Conservation (phyloP, 2,888 invertebrate species). For the Caenorhabditis virilis region DNA sequence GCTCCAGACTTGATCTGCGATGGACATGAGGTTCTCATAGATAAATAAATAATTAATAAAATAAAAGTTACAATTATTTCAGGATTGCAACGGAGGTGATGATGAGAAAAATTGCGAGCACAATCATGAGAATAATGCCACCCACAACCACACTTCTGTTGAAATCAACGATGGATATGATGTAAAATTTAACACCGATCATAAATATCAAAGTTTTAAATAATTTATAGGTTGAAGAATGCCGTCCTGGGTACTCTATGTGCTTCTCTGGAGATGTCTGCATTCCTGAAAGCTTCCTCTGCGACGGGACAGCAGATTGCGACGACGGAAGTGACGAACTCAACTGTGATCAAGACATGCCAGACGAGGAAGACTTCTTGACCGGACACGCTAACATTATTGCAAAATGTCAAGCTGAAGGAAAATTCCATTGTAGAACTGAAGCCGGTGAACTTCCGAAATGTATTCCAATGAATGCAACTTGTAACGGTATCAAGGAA, state of each 20-base stretch:
- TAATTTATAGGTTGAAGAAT: constrained; percentile 3
- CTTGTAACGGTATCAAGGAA: constrained; percentile 68
- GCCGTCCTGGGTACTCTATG: constrained; percentile 1
- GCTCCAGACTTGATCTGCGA: constrained; percentile 23
- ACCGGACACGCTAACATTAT: constrained; percentile 2
- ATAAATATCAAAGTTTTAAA: neutral
- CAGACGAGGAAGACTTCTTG: neutral
- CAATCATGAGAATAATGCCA: neutral
- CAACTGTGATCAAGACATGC: constrained; percentile 2
- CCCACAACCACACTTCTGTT: neutral
- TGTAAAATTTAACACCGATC: neutral
- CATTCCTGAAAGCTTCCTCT: constrained; percentile 37
- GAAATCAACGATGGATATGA: neutral
- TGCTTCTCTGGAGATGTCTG: constrained; percentile 29
- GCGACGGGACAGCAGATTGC: constrained; percentile 43
- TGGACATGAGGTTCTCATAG: constrained; percentile 4
- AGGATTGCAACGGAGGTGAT: constrained; percentile 27
- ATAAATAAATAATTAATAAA: too few species aligned
- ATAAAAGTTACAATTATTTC: neutral
- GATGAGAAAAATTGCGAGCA: constrained; percentile 30
- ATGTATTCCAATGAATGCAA: constrained; percentile 33
- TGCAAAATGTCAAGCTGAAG: neutral
- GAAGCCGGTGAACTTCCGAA: constrained; percentile 1
- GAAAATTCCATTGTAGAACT: constrained; percentile 5
- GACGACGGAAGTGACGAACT: constrained; percentile 44